Base-by-base conservation (phyloP, 1,140 invertebrate genomes). In the Psix sp. region DNA sequence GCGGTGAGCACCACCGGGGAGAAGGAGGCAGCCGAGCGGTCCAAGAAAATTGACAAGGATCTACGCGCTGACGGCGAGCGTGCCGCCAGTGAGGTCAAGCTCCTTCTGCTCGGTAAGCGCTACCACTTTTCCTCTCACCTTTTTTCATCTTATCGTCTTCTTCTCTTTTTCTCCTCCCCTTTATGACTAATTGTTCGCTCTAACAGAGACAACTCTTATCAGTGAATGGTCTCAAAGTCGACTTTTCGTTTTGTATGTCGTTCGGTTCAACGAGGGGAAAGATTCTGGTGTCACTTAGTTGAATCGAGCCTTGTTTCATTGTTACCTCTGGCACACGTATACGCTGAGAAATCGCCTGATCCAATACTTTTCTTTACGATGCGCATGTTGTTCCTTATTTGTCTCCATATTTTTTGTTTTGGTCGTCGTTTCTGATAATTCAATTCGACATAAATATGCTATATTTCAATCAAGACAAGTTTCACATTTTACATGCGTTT, bases 11-110 rank as follows among this genome's bases (percentile, higher is more conserved):
- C 91, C 86, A 90, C 90, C 80, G 91, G 91, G 80, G 94, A 95
- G 85, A 95, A 94, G 86, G 93, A 93, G 87, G 94, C 94, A 35
- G 89, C 89, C 42, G 93, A 93, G 81, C 89, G 94, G 79, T 95
- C 94, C 16, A 95, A 95, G 88, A 94, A 94, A 87, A 96, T 97
- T 82, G 95, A 96, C 88, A 93, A 94, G 85, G 91, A 94, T 83
- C 87, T 97, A 17, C 83, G 93, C 77, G 91, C 91, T 40, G 95
- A 96, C 91, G 93, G 93, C 68, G 94, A 96, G 88, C 90, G 92
- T 67, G 92, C 93, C 60, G 92, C 94, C 24, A 91, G 93, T 77
- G 94, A 97, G 91, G 95, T 96, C 74, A 97, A 96, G 88, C 89
- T 97, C 45, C 88, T 96, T 38, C 87, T 96, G 48, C 88, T 96